phyloP scores from a whole-genome alignment of 2,113 vertebrate genomes.

The Acanthisitta chloris region DNA sequence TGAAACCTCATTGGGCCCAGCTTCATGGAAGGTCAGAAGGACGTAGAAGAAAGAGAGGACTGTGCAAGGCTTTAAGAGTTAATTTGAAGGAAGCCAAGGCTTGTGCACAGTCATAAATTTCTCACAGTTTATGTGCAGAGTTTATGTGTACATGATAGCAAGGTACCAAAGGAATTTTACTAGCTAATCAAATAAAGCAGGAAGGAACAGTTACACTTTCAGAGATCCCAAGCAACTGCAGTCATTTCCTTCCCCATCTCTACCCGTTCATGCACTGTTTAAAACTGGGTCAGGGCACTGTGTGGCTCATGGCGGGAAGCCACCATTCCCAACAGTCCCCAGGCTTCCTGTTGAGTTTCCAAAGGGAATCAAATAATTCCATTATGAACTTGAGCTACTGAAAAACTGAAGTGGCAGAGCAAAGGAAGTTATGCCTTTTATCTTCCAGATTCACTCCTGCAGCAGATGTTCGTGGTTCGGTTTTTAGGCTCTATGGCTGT shows the following conservation, averaged over 20 bases:
- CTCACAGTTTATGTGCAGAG: background rate
- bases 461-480: slow-evolving; percentile 93
- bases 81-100: background rate
- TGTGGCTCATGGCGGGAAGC: background rate
- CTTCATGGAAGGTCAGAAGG: background rate
- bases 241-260: background rate
- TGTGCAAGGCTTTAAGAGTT: background rate
- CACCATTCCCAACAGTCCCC: background rate
- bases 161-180: background rate
- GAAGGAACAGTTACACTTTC: background rate
- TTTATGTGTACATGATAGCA: background rate
- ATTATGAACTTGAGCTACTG: background rate
- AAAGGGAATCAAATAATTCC: background rate
- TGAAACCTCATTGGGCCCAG: background rate
- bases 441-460: slow-evolving; percentile 87
- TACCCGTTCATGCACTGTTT: background rate
- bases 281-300: background rate
- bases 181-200: background rate
- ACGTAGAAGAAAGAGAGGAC: background rate
- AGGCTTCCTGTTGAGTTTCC: background rate
- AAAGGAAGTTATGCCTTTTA: background rate
- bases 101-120: background rate
- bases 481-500: slow-evolving; percentile 97
- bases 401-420: background rate
- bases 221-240: background rate